Evolutionary conservation across 1,140 invertebrate species (phyloP).

Genomic region (Drosophila hydei): DNA sequence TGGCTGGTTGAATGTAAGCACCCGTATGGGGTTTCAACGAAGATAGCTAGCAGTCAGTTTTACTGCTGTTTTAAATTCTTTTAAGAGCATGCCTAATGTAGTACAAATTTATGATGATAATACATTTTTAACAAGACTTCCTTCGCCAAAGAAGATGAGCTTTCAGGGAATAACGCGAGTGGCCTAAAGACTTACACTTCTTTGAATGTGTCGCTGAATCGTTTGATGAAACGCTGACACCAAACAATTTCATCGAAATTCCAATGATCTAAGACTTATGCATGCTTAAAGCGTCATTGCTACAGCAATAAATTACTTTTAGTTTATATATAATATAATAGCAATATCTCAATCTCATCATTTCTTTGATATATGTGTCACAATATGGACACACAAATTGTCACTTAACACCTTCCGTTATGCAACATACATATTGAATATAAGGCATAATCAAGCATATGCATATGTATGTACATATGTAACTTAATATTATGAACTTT

Average conservation of each 20-base stretch:
- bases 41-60: background rate
- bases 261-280: too few species aligned
- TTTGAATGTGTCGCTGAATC: too few species aligned
- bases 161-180: too few species aligned
- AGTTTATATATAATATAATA: too few species aligned
- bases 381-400: too few species aligned
- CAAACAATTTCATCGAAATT: too few species aligned
- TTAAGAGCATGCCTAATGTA: constrained; percentile 2
- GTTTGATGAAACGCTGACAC: too few species aligned
- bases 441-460: background rate
- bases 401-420: too few species aligned
- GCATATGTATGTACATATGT: background rate
- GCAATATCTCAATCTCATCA: too few species aligned
- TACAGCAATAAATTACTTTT: too few species aligned
- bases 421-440: background rate
- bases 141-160: background rate
- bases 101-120: background rate
- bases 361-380: too few species aligned
- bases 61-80: background rate
- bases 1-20: background rate
- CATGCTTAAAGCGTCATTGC: background rate
- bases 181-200: background rate
- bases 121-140: background rate
- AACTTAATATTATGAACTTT: constrained; percentile 3
- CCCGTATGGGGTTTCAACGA: background rate